A percentile compares a stretch with the other conserved stretches of the same genome.
Evolutionary conservation across 1,140 invertebrate genomes (phyloP).

Genomic region (Lepidotrigona ventralis): DNA sequence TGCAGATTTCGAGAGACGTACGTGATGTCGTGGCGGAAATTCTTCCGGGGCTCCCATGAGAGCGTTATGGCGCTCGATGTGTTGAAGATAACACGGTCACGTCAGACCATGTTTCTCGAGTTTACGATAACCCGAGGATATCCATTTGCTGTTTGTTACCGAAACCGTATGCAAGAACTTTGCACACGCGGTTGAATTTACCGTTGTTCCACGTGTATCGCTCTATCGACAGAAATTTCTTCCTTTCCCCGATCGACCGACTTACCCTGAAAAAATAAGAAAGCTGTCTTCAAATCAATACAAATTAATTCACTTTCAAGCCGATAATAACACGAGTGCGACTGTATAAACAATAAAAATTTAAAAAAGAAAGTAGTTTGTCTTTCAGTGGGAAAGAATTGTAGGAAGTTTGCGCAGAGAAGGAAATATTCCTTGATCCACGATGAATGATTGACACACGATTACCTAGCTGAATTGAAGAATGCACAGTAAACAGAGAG

Average conservation of each 20-base stretch:
- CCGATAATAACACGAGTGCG: no score
- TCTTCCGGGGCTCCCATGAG: constrained; percentile 19
- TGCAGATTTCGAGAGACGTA: constrained; percentile 27
- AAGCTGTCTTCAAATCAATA: no score
- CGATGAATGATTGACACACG: background rate
- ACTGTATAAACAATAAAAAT: no score
- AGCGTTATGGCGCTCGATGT: constrained; percentile 2
- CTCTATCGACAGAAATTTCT: background rate
- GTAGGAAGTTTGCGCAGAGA: no score
- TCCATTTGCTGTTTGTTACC: constrained; percentile 23
- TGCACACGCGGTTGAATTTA: no score
- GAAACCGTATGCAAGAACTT: background rate
- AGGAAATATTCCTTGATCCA: background rate
- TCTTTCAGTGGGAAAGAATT: background rate
- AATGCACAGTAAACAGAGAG: background rate
- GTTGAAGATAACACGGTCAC: constrained; percentile 43
- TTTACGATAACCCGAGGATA: constrained; percentile 34
- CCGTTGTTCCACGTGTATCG: no score
- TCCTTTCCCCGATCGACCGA: no score
- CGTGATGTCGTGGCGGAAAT: constrained; percentile 20
- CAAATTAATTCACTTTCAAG: no score
- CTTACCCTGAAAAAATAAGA: no score
- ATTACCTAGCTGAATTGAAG: constrained; percentile 13
- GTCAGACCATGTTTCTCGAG: constrained; percentile 26
- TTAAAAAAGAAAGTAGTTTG: background rate